Base-by-base conservation (phyloP, 2,888 invertebrate species). In the Drosophila infuscata region DNA sequence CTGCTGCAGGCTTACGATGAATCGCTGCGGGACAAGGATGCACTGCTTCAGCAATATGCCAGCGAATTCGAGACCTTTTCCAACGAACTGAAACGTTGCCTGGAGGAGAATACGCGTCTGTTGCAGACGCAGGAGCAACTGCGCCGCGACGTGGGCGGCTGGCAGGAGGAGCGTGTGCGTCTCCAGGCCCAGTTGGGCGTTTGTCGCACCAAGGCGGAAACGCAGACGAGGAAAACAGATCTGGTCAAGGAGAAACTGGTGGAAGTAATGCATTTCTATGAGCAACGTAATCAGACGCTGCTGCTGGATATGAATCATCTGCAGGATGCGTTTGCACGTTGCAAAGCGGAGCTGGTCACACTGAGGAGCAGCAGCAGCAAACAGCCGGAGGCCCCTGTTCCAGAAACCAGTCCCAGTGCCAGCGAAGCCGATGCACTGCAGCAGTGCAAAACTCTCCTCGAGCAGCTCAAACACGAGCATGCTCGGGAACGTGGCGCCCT, bases 1-100 rank as follows among this genome's bases (percentile, higher is more conserved):
- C 93, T 97, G 6, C 94, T 97, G 75, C 95, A 96, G 88, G 96
- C 97, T 0, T 97, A 97, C 86, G 96, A 97, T 92, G 97, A 97
- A 89, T 96, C 96, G 74, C 92, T 97, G 0, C 94, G 94, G 81
- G 97, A 97, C 83, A 97, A 97, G 90, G 96, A 96, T 67, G 94
- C 95, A 48, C 94, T 97, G 0, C 95, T 97, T 56, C 90, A 94
- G 25, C 95, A 95, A 79, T 97, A 96, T 77, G 96, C 96, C 82
- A 94, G 94, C 46, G 96, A 96, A 90, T 94, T 97, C 72, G 95
- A 96, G 74, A 94, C 94, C 25, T 96, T 97, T 61, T 95, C 96
- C 41, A 95, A 95, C n/a, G 95, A 95, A 88, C 94, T 96, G 1
- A 96, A 96, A 91, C 94, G 95, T 78, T 94, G 97, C 1, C 93